Evolutionary conservation across 2,797 vertebrate genomes (phyloP), one percentile per base, ranked within the genome.

Genomic region (Tragopan temminckii): DNA sequence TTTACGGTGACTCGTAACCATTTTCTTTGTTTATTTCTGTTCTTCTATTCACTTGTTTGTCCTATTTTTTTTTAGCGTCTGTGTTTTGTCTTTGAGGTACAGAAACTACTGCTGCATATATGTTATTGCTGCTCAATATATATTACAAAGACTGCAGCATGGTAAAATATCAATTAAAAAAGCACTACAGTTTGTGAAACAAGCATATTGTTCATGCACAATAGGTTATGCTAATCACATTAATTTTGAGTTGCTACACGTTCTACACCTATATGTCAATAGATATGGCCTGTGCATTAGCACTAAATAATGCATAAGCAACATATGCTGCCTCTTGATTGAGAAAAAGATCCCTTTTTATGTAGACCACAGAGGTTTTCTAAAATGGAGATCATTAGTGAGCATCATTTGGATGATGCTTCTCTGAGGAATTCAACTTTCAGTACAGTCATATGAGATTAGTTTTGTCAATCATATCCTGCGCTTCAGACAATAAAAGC

Each of bases 31-130:
- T 88, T 85, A 50, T 88, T 84, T 94, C 57, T 58, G 24, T 93
- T 91, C 21, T n/a, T 88, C 69, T 93, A 74, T 92, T 93, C 87
- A 91, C 48, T 93, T 94, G 43, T 91, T 92, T 25, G 36, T 87
- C 82, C 7, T 45, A 55, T 36, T 86, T 75, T 92, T 71, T 75
- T 71, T 68, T 31, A 63, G 35, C 43, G 81, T 95, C 42, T 85
- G 5, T 75, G 31, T 59, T 89, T 84, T 86, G 83, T 40, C 3
- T 4, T 83, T 67, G 69, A 88, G 63, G 42, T 80, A 57, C 27
- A 68, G 46, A 87, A 93, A 59, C 78, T 78, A 27, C 46, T 72
- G 72, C 27, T 79, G 62, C 67, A 75, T 43, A 81, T 91, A 76
- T 52, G 18, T 38, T 88, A 36, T 11, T 84, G 46, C 35, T 80